A percentile compares a stretch with the other conserved stretches of the same genome.
Conservation (phyloP, 2,888 invertebrate genomes). For the Andrena bicolor region DNA sequence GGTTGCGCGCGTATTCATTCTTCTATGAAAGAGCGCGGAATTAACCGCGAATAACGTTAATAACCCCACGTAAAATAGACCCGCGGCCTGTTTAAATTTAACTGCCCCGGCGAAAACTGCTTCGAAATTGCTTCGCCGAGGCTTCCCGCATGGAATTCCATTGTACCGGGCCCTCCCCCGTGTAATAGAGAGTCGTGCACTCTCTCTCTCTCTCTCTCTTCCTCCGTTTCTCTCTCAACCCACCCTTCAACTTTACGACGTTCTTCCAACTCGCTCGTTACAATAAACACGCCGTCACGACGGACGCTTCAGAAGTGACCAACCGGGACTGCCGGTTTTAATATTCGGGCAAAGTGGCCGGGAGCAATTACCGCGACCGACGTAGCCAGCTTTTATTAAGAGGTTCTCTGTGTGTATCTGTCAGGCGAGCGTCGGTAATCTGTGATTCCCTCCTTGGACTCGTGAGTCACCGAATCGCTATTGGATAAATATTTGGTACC, state of each 20-base stretch:
- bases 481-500: no score
- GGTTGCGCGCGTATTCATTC: constrained; percentile 26
- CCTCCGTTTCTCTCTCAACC: not conserved
- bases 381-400: constrained; percentile 58
- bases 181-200: constrained; percentile 51
- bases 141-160: constrained; percentile 61
- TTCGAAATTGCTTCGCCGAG: constrained; percentile 66
- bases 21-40: constrained; percentile 53
- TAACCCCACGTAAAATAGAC: constrained; percentile 63
- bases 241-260: constrained; percentile 70
- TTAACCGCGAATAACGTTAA: constrained; percentile 68
- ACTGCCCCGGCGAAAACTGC: constrained; percentile 64
- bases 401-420: not conserved
- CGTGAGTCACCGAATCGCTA: not conserved
- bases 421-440: constrained; percentile 6
- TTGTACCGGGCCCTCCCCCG: constrained; percentile 56
- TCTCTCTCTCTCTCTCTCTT: constrained; percentile 1
- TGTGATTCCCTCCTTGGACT: no score
- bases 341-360: constrained; percentile 69
- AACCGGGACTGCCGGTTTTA: constrained; percentile 59
- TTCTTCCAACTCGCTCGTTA: constrained; percentile 68
- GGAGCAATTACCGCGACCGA: constrained; percentile 64
- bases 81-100: constrained; percentile 67
- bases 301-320: constrained; percentile 67
- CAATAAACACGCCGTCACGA: constrained; percentile 71